These are phyloP conservation scores for Chaetodon auriga DNA, from an alignment of 2,113 vertebrate genomes.

Conservation along the genomic window DNA sequence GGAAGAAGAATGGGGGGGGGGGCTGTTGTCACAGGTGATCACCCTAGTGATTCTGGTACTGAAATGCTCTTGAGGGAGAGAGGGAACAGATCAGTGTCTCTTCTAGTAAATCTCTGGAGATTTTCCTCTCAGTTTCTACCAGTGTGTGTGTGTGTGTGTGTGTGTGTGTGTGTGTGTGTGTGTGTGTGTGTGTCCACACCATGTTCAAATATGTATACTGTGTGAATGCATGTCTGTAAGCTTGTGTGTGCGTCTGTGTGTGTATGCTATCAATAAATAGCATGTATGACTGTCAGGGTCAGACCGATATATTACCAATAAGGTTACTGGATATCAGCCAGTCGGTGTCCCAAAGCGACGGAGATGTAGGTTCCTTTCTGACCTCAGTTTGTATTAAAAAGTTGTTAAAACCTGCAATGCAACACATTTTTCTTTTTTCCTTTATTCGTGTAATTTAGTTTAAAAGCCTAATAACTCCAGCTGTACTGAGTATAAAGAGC, in stretches of 20 bases:
- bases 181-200: slow-evolving; percentile 11
- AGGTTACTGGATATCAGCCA: background rate
- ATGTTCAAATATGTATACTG: background rate
- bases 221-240: slow-evolving; percentile 16
- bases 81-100: slow-evolving; percentile 85
- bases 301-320: slow-evolving; percentile 33
- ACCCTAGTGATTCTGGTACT: slow-evolving; percentile 91
- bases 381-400: slow-evolving; percentile 48
- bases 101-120: slow-evolving; percentile 42
- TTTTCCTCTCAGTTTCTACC: slow-evolving; percentile 54
- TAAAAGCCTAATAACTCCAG: slow-evolving; percentile 7
- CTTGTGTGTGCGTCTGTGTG: slow-evolving; percentile 13
- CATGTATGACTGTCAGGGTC: slow-evolving; percentile 8
- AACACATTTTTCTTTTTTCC: background rate
- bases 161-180: slow-evolving; percentile 6
- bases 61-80: slow-evolving; percentile 88
- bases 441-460: slow-evolving; percentile 19
- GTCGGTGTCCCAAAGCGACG: background rate
- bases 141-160: slow-evolving; percentile 22
- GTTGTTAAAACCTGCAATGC: slow-evolving; percentile 12
- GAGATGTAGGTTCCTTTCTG: slow-evolving; percentile 1
- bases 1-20: slow-evolving; percentile 24
- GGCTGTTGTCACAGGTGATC: slow-evolving; percentile 79
- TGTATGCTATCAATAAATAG: slow-evolving; percentile 22
- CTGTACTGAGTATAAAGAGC: slow-evolving; percentile 25